Evolutionary conservation across 2,888 invertebrate species (phyloP).

Genomic region (Erannis defoliaria): DNA sequence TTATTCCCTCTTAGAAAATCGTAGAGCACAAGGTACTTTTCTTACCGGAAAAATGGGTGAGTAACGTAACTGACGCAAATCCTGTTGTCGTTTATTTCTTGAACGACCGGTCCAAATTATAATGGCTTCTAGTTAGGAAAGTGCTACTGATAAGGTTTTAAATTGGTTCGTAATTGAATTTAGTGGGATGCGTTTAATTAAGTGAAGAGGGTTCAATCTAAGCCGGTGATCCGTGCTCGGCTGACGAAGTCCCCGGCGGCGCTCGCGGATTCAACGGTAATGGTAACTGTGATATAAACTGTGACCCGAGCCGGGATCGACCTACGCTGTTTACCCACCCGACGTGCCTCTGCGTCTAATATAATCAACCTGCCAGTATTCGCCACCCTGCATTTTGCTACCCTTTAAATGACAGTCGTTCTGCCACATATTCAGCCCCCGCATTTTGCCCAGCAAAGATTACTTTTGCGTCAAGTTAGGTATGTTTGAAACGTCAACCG

Average conservation of each 20-base stretch:
- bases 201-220: neutral
- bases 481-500: conserved; percentile 2
- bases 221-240: neutral
- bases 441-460: conserved; percentile 8
- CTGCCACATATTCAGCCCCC: conserved; percentile 15
- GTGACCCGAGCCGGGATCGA: neutral
- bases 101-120: too few relatives aligned
- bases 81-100: too few relatives aligned
- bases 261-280: neutral
- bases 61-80: too few relatives aligned
- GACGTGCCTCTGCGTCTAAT: conserved; percentile 47
- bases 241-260: neutral
- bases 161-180: neutral
- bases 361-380: conserved; percentile 39
- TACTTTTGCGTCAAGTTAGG: conserved; percentile 19
- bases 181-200: neutral
- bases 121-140: neutral
- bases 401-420: conserved; percentile 17
- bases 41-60: too few relatives aligned
- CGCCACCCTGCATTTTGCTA: conserved; percentile 24
- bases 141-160: neutral
- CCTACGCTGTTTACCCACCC: neutral
- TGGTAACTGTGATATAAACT: neutral
- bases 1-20: too few relatives aligned
- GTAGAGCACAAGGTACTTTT: too few relatives aligned